phyloP scores from a whole-genome alignment of 92 coral and sea anemone genomes.

The Virgularia gustaviana region DNA sequence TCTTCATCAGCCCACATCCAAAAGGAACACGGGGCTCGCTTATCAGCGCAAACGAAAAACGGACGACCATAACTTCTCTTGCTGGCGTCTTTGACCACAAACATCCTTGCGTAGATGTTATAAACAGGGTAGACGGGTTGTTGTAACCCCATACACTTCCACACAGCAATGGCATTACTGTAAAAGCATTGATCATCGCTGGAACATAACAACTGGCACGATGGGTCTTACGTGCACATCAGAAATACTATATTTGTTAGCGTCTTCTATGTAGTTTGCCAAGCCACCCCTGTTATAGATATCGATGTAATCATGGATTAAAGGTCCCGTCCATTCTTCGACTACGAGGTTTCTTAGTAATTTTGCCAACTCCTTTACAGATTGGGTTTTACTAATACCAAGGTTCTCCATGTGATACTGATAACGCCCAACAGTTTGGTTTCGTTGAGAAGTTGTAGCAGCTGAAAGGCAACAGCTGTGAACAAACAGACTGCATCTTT shows the following conservation, averaged over 20 bases:
- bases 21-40: too few relatives aligned
- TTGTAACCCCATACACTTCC: too few relatives aligned
- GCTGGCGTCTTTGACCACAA: too few relatives aligned
- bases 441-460: slow-evolving; percentile 20
- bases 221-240: neutral
- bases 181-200: too few relatives aligned
- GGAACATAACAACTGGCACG: too few relatives aligned
- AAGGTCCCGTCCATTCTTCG: slow-evolving; percentile 9
- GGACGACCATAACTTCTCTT: too few relatives aligned
- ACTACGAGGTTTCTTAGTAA: slow-evolving; percentile 2
- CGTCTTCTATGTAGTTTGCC: neutral
- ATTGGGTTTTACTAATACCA: slow-evolving; percentile 2
- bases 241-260: neutral
- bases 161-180: too few relatives aligned
- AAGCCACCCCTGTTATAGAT: neutral
- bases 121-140: too few relatives aligned
- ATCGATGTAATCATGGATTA: neutral
- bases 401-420: neutral
- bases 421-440: neutral
- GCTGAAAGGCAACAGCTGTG: slow-evolving; percentile 31
- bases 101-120: too few relatives aligned
- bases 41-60: too few relatives aligned
- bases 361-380: neutral
- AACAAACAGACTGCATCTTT: slow-evolving; percentile 52
- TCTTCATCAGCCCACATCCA: too few relatives aligned